Evolutionary conservation across 2,797 vertebrate species (phyloP), one percentile per base, ranked within the genome.

Genomic region (Pelochelys cantorii): DNA sequence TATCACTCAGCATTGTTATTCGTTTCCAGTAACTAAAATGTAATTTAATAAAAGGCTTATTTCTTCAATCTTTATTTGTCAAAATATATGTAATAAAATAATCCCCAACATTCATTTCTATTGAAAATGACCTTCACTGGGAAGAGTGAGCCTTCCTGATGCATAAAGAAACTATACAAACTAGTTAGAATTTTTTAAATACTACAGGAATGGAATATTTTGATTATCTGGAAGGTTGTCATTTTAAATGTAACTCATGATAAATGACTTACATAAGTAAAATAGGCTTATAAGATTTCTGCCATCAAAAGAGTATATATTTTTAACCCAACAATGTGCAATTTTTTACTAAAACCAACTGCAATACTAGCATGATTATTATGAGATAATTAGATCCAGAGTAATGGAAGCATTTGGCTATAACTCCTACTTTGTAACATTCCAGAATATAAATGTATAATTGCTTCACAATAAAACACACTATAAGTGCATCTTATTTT

Each of bases 321-420:
- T 3, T 84, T 96, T 95, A 86, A 93, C 13, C 20, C 86, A 65
- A 62, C 65, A 77, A 60, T 42, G 6, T 52, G 85, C 18, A 54
- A 54, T 48, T 93, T 93, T 95, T 89, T 34, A 96, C 42, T 78
- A 90, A 84, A 91, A 85, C 23, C 85, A 84, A 92, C 71, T 37
- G 56, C 86, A 54, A 52, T 75, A 94, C 52, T 87, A 90, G 11
- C 53, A 83, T 55, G 88, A 93, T 95, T 93, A 90, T 87, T 71
- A 80, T 80, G 86, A 95, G 84, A 77, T 94, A 95, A 96, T 96
- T 96, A 91, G 75, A 85, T 88, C 79, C 93, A 31, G 31, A 84
- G 84, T 89, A 92, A 84, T 81, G 81, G 37, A 92, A 95, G 22
- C 37, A 87, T 93, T 95, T 95, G 83, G 62, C 57, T 90, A 18